Evolutionary conservation across 2,113 vertebrate species (phyloP).

Genomic region (Chlorodrepanis virens): DNA sequence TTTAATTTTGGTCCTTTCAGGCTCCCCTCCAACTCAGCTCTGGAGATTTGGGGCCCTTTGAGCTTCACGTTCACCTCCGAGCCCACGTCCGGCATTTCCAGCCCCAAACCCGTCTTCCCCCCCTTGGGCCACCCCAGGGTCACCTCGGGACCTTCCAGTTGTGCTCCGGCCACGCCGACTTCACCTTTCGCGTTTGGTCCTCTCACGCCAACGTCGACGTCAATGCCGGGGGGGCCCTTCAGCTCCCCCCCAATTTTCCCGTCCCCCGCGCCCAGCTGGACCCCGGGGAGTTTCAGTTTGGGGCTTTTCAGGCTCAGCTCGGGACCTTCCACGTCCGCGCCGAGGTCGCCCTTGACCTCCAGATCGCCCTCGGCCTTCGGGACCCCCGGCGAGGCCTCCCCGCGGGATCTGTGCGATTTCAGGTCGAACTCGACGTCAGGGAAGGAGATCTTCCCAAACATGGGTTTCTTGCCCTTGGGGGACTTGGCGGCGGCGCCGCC

Average conservation of each 20-base stretch:
- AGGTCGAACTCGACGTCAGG: slow-evolving; percentile 93
- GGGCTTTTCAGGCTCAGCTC: slow-evolving; percentile 73
- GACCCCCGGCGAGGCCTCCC: slow-evolving; percentile 65
- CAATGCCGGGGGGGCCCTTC: not conserved
- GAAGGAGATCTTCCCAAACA: slow-evolving; percentile 90
- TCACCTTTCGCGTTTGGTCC: slow-evolving; percentile 69
- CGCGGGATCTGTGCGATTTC: slow-evolving; percentile 82
- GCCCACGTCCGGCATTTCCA: not conserved
- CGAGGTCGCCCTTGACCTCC: slow-evolving; percentile 42
- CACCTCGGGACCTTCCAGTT: slow-evolving; percentile 67
- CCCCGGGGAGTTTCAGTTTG: slow-evolving; percentile 64
- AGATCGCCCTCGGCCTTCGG: slow-evolving; percentile 66
- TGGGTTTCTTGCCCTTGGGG: slow-evolving; percentile 82
- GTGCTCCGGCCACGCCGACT: not conserved
- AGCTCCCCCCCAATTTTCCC: slow-evolving; percentile 49
- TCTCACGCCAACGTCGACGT: not conserved
- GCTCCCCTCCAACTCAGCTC: slow-evolving; percentile 61
- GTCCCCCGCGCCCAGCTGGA: slow-evolving; percentile 42
- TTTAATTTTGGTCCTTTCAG: slow-evolving; percentile 74
- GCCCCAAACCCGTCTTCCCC: not conserved
- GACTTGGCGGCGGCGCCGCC: slow-evolving; percentile 53
- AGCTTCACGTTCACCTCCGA: slow-evolving; percentile 2
- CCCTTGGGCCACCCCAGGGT: slow-evolving; percentile 61
- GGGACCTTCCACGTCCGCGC: slow-evolving; percentile 56
- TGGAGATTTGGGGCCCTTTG: slow-evolving; percentile 50